These are phyloP conservation scores for Littorina saxatilis DNA, from an alignment of 1,140 invertebrate species.

Conservation along the genomic window DNA sequence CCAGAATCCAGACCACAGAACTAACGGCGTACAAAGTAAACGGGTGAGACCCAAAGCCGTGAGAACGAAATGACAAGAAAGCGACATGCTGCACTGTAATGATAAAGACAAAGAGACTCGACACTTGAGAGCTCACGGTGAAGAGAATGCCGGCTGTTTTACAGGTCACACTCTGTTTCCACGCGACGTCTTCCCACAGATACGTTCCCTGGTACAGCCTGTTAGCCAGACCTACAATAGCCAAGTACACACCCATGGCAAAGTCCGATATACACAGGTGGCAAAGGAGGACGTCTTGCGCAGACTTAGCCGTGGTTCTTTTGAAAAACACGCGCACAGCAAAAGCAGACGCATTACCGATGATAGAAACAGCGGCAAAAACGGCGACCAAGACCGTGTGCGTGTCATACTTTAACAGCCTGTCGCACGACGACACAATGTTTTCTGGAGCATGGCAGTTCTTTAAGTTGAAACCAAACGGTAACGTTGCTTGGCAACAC, in stretches of 20 bases:
- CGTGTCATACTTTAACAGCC: conserved; percentile 42
- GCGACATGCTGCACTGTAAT: too few relatives aligned
- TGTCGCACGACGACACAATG: conserved; percentile 52
- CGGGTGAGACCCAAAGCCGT: too few relatives aligned
- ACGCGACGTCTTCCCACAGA: conserved; percentile 50
- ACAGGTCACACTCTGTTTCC: conserved; percentile 58
- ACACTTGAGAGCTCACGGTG: conserved; percentile 57
- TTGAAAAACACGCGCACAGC: conserved; percentile 39
- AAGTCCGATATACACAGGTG: conserved; percentile 63
- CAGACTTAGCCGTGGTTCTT: not conserved
- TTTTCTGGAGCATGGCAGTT: conserved; percentile 46
- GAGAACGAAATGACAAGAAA: too few relatives aligned
- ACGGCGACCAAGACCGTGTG: conserved; percentile 49
- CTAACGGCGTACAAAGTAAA: too few relatives aligned
- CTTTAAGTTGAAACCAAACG: conserved; percentile 8
- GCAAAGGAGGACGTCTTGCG: conserved; percentile 47
- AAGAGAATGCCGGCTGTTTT: conserved; percentile 59
- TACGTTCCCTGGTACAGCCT: conserved; percentile 55
- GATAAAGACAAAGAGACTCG: conserved; percentile 55
- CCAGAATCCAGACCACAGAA: too few relatives aligned
- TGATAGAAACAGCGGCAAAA: conserved; percentile 42
- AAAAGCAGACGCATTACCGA: conserved; percentile 55
- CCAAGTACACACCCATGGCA: conserved; percentile 65
- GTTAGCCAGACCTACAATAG: conserved; percentile 61
- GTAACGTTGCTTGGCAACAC: conserved; percentile 43